These are phyloP conservation scores for Pollenia amentaria DNA, from an alignment of 2,888 invertebrate species.

Conservation along the genomic window DNA sequence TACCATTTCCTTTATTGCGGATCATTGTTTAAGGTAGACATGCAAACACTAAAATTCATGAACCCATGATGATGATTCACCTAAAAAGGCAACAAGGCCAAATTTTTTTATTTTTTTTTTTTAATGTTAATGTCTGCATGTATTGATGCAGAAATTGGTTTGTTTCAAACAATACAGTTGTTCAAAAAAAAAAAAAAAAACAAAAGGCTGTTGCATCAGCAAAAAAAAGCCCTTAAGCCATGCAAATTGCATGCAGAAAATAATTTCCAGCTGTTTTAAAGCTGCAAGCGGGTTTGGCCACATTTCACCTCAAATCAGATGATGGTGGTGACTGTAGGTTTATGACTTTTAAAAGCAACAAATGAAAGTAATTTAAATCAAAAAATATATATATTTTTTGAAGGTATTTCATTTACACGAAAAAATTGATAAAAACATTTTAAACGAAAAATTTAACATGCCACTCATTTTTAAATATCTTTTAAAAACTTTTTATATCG, in stretches of 20 bases:
- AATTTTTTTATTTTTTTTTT: neutral
- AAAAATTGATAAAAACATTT: too few species aligned
- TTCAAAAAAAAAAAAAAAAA: neutral
- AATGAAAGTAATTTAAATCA: neutral
- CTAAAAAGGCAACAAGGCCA: constrained; percentile 35
- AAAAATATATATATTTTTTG: too few species aligned
- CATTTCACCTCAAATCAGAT: neutral
- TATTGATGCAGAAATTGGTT: neutral
- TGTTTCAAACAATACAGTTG: constrained; percentile 1
- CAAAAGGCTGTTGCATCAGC: constrained; percentile 16
- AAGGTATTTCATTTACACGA: too few species aligned
- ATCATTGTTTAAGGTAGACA: neutral
- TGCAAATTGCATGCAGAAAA: constrained; percentile 45
- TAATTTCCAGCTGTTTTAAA: constrained; percentile 47
- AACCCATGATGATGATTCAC: neutral
- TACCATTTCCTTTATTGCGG: neutral
- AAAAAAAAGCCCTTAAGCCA: constrained; percentile 40
- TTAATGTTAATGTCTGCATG: too few species aligned
- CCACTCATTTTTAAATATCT: too few species aligned
- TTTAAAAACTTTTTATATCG: too few species aligned
- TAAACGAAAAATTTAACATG: neutral
- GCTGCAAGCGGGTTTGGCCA: neutral
- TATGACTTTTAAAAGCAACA: neutral
- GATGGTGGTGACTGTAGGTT: constrained; percentile 1
- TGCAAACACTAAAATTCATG: neutral